A percentile compares a stretch with the other conserved stretches of the same genome.
Evolutionary conservation across 2,113 vertebrate genomes (phyloP).

Genomic region (Elephas maximus): DNA sequence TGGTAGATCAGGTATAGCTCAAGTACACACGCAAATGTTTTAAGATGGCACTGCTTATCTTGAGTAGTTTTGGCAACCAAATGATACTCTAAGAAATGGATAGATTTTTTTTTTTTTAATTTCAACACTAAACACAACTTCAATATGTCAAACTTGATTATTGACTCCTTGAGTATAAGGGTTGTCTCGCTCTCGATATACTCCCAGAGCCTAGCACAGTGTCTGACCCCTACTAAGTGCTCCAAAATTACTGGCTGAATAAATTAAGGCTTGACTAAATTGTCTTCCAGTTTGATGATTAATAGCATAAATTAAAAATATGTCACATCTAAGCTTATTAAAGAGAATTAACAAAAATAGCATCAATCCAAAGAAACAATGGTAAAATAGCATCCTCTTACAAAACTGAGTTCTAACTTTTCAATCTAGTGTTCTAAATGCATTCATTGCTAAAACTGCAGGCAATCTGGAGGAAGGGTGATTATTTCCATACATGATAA

Average conservation of each 20-base stretch:
- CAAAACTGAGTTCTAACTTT: constrained; percentile 15
- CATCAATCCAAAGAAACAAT: not conserved
- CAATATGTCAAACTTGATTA: not conserved
- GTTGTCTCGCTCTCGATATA: not conserved
- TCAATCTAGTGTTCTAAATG: not conserved
- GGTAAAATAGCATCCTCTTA: not conserved
- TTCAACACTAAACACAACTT: not conserved
- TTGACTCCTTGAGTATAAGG: not conserved
- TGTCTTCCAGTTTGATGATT: not conserved
- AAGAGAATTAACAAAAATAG: not conserved
- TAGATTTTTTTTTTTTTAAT: not conserved
- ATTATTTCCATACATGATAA: not conserved
- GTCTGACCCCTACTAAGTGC: not conserved
- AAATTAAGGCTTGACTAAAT: constrained; percentile 6
- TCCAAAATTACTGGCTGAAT: not conserved
- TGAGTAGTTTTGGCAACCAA: not conserved
- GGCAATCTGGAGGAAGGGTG: rapidly evolving
- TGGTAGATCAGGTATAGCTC: not conserved
- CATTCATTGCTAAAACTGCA: not conserved
- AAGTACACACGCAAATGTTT: constrained; percentile 29
- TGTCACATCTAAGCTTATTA: not conserved
- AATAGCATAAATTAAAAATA: not conserved
- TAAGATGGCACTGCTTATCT: not conserved
- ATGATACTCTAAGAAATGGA: not conserved
- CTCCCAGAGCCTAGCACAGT: not conserved